Evolutionary conservation across 1,140 invertebrate species (phyloP), one percentile per base, ranked within the genome.

Genomic region (Spodoptera frugiperda): DNA sequence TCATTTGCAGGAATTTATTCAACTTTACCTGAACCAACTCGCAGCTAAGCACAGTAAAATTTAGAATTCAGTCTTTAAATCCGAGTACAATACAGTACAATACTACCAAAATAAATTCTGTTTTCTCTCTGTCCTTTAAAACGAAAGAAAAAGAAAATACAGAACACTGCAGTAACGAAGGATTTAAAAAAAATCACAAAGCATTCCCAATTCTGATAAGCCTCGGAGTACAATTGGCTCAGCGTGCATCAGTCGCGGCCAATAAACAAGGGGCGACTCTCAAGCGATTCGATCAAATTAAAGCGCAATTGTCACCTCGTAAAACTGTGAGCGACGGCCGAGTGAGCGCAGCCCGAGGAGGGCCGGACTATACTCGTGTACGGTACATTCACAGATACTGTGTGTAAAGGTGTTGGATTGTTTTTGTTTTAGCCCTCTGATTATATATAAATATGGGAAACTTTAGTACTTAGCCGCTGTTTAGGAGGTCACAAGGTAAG

Each of bases 231-330:
- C 44, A 25, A 46, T 48, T 19, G 21, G 63, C 17, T 48, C 48
- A 3, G 48, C 48, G 12, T 48, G 63, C 44, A 63, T 63, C 57
- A 39, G 33, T 39, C 30, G 33, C 3, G 33, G 9, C 48, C 67
- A 54, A 70, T 70, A 54, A 54, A 70, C 67, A 70, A 67, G 63
- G 44, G 63, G 4, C 67, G 67, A 49, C 49, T 54, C 49, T 70
- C 67, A 11, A 39, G 67, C 67, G 49, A 70, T 70, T 70, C 67
- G 30, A 70, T 70, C 67, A 70, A 70, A 70, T 70, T 70, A 70
- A 70, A 70, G 25, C 49, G 67, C 49, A 70, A 70, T 70, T 70
- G 67, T 70, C 67, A 70, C 67, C 49, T 70, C 49, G 67, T 54
- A 12, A 53, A 54, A 54, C 49, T 70, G 65, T 33, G 48, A 53